Conservation (phyloP, 2,888 invertebrate species). For the Achlya flavicornis region DNA sequence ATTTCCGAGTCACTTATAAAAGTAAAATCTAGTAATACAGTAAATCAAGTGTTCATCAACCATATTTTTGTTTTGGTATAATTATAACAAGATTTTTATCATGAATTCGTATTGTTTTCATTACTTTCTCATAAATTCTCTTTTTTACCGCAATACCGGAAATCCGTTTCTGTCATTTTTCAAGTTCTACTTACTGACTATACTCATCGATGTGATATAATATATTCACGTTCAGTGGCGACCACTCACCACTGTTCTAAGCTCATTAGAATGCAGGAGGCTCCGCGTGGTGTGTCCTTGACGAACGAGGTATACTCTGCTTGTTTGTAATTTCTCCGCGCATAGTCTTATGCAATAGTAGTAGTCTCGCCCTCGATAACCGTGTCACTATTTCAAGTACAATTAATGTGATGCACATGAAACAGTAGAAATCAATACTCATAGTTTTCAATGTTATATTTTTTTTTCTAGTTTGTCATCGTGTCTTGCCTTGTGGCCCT, state of each 20-base stretch:
- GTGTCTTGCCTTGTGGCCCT: conserved; percentile 65
- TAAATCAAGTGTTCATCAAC: too few species aligned
- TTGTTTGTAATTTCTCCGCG: conserved; percentile 77
- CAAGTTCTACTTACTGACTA: background rate
- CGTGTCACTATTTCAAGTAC: conserved; percentile 81
- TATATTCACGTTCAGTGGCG: conserved; percentile 8
- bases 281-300: conserved; percentile 64
- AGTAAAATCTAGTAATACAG: too few species aligned
- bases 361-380: conserved; percentile 71
- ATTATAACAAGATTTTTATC: background rate
- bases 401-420: conserved; percentile 46
- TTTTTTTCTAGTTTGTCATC: conserved; percentile 57
- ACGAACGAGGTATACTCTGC: conserved; percentile 58
- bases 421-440: conserved; percentile 13
- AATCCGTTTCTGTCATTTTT: background rate
- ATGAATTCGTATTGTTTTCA: background rate
- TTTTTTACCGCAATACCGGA: conserved; percentile 2
- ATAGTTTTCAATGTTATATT: conserved; percentile 14
- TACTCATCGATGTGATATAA: background rate
- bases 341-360: conserved; percentile 65
- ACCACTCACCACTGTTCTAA: conserved; percentile 23
- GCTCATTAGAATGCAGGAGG: conserved; percentile 62
- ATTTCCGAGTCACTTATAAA: too few species aligned
- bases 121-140: background rate
- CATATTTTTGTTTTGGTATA: background rate